Base-by-base conservation (phyloP, 2,797 vertebrate species). In the Arremon brunneinucha region DNA sequence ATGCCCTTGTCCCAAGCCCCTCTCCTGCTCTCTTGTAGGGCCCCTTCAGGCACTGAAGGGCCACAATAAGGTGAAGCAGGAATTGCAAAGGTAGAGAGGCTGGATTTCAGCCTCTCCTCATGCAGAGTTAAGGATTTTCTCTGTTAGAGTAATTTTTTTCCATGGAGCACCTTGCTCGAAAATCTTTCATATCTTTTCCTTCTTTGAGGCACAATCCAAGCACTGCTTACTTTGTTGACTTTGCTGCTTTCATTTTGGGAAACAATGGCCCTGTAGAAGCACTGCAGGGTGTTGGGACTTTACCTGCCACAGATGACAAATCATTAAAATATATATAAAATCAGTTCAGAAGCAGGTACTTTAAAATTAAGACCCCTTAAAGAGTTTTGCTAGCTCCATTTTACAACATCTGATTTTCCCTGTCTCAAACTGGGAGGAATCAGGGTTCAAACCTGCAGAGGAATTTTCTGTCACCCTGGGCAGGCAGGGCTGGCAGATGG, bases 341-440 rank as follows among this genome's bases (percentile, higher is more conserved):
- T 22, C 78, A 88, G 50, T 68, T 62, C 70, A 74, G 93, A 96
- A 59, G 35, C 35, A 35, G 35, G 35, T 35, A 35, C 35, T 35
- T 90, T 8, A 11, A 32, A 78, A 75, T 65, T 37, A 78, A 59
- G 32, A 37, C 12, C 9, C 15, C 23, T 87, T 55, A 80, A 97
- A 89, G 64, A 81, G 68, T 87, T 97, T 94, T 94, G 53, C 94
- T 93, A 84, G 86, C 37, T 75, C 74, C 91, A 65, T 95, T 95
- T 89, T 71, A 93, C 53, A 68, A 63, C 81, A 71, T 62, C 17
- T 88, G 93, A 95, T 68, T 94, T 24, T 4, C 23, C 6, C 47
- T 93, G 91, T 82, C 46, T 93, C 41, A 56, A 6, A 46, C 7
- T 95, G 32, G 90, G 87, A 96, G 44, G 89, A 89, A 88, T 93